Evolutionary conservation across 2,113 vertebrate genomes (phyloP).

Genomic region (Thomomys bottae): DNA sequence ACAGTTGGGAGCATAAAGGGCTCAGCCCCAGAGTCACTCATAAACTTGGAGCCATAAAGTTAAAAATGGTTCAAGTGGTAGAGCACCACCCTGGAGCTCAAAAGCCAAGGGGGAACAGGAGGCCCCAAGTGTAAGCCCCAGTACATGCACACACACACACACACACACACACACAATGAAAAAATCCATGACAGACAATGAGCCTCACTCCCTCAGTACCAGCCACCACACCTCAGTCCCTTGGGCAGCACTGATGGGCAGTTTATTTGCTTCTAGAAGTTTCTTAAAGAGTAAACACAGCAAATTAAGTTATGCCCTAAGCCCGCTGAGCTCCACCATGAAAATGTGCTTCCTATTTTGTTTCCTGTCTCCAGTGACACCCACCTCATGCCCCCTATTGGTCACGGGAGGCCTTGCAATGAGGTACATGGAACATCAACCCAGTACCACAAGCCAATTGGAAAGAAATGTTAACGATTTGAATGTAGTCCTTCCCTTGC

Average conservation of each 20-base stretch:
- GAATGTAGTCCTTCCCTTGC: not conserved
- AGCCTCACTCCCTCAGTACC: not conserved
- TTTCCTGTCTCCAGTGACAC: not conserved
- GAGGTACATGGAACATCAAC: not conserved
- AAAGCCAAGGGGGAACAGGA: no score
- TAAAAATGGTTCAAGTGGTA: no score
- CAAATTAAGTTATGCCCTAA: not conserved
- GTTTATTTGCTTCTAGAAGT: not conserved
- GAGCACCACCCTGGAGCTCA: not conserved
- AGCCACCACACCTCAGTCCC: fast-evolving
- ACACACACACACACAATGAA: no score
- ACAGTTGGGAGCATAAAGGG: not conserved
- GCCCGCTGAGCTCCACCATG: not conserved
- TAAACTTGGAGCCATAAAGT: not conserved
- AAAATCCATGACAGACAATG: no score
- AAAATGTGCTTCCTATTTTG: not conserved
- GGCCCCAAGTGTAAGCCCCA: no score
- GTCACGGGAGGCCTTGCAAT: not conserved
- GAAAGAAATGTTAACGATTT: no score
- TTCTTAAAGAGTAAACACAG: not conserved
- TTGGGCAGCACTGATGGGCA: not conserved
- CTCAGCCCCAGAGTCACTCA: not conserved
- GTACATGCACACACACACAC: no score
- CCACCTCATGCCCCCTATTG: not conserved
- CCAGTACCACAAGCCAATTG: not conserved